A percentile compares a stretch with the other conserved stretches of the same genome.
Evolutionary conservation across 2,888 invertebrate species (phyloP).

Genomic region (Chrysodeixis includens): DNA sequence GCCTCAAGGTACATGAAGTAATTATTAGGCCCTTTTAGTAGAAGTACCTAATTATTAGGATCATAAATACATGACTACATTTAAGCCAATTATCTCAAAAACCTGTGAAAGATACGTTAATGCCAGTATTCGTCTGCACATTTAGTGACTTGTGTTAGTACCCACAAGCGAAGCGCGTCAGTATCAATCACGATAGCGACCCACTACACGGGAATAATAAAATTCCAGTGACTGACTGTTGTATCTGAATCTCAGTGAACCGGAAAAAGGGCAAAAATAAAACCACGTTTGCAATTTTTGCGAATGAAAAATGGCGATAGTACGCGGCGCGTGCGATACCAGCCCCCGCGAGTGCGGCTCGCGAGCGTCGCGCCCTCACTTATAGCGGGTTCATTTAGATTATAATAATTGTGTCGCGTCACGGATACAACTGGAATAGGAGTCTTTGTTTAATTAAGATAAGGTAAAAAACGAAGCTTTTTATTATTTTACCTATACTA

Average conservation of each 20-base stretch:
- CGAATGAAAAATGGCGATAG: slow-evolving; percentile 54
- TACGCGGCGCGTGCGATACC: slow-evolving; percentile 22
- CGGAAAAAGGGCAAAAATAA: slow-evolving; percentile 51
- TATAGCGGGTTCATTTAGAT: slow-evolving; percentile 40
- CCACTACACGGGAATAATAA: slow-evolving; percentile 50
- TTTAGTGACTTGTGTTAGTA: neutral
- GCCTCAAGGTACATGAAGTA: too few relatives aligned
- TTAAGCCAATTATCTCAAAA: too few relatives aligned
- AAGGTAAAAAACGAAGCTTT: too few relatives aligned
- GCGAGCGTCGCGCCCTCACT: slow-evolving; percentile 28
- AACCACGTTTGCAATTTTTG: slow-evolving; percentile 54
- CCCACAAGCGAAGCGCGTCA: slow-evolving; percentile 11
- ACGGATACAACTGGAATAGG: neutral
- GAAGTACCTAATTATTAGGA: too few relatives aligned
- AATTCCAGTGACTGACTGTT: slow-evolving; percentile 49
- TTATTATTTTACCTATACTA: too few relatives aligned
- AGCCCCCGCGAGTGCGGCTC: neutral
- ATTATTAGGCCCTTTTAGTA: too few relatives aligned
- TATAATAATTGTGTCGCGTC: slow-evolving; percentile 25
- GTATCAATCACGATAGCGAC: slow-evolving; percentile 29
- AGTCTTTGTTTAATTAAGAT: too few relatives aligned
- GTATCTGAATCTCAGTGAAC: slow-evolving; percentile 58
- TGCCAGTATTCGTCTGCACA: too few relatives aligned
- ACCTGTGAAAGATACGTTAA: too few relatives aligned
- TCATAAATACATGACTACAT: too few relatives aligned